Evolutionary conservation across 2,888 invertebrate species (phyloP).

Genomic region (Tineola bisselliella): DNA sequence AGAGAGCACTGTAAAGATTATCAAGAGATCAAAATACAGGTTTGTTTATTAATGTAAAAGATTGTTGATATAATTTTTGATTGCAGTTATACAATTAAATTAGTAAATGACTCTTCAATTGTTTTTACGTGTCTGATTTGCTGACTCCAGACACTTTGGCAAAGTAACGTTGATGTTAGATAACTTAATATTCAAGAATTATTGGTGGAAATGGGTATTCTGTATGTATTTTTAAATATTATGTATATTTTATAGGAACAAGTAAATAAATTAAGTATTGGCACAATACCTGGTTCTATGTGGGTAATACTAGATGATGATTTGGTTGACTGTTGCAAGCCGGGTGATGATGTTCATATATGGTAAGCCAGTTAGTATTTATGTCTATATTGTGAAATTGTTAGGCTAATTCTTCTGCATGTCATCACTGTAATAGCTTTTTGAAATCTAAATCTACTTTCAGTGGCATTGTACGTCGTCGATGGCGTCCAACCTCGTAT

Average conservation of each 20-base stretch:
- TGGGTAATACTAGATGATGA: slow-evolving; percentile 85
- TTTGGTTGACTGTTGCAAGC: slow-evolving; percentile 85
- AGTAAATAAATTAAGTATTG: slow-evolving; percentile 75
- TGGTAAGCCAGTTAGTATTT: slow-evolving; percentile 64
- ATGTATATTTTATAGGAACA: slow-evolving; percentile 70
- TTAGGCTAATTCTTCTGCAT: too few species aligned
- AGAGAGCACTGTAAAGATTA: slow-evolving; percentile 79
- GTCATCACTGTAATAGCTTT: background rate
- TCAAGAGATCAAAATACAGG: slow-evolving; percentile 87
- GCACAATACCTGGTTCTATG: slow-evolving; percentile 79
- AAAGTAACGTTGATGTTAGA: too few species aligned
- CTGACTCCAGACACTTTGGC: too few species aligned
- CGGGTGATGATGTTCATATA: slow-evolving; percentile 87
- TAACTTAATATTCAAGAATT: too few species aligned
- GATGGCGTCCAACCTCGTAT: slow-evolving; percentile 72
- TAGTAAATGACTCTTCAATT: too few species aligned
- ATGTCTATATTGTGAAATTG: too few species aligned
- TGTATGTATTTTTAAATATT: too few species aligned
- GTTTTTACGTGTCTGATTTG: too few species aligned
- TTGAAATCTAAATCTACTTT: slow-evolving; percentile 7
- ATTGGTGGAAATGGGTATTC: too few species aligned
- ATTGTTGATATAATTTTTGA: too few species aligned
- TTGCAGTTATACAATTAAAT: too few species aligned
- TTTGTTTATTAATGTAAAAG: too few species aligned
- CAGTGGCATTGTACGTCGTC: slow-evolving; percentile 80